These are phyloP conservation scores for Mugil cephalus DNA, from an alignment of 2,113 vertebrate species.

Conservation along the genomic window DNA sequence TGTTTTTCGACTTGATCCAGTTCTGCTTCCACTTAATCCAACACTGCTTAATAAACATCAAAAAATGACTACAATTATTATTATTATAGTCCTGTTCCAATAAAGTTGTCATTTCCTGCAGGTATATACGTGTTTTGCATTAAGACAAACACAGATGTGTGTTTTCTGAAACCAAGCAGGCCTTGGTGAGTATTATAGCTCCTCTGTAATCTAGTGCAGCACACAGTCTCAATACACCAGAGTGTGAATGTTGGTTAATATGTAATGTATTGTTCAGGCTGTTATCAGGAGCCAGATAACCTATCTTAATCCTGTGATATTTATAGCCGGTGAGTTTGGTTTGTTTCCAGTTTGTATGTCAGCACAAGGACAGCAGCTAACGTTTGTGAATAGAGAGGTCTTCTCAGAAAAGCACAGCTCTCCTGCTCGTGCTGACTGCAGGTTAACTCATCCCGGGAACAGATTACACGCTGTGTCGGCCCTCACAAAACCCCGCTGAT, in stretches of 20 bases:
- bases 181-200: constrained; percentile 5
- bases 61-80: neutral
- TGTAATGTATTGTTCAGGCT: constrained; percentile 66
- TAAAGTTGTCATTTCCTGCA: neutral
- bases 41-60: neutral
- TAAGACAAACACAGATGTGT: neutral
- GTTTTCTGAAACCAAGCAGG: neutral
- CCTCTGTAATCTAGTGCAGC: constrained; percentile 4
- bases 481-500: constrained; percentile 62
- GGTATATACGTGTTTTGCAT: constrained; percentile 1
- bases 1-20: no score
- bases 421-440: constrained; percentile 16
- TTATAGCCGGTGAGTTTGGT: constrained; percentile 56
- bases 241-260: constrained; percentile 73
- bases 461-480: constrained; percentile 57
- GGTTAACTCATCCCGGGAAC: constrained; percentile 48
- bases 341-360: constrained; percentile 55
- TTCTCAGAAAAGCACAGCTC: constrained; percentile 22
- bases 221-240: constrained; percentile 38
- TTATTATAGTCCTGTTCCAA: neutral
- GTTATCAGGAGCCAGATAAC: constrained; percentile 69
- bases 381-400: constrained; percentile 43
- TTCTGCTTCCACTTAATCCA: neutral
- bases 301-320: constrained; percentile 63
- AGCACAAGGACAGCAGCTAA: constrained; percentile 41